Conservation (phyloP, 2,888 invertebrate genomes). For the Steinernema scapterisci region DNA sequence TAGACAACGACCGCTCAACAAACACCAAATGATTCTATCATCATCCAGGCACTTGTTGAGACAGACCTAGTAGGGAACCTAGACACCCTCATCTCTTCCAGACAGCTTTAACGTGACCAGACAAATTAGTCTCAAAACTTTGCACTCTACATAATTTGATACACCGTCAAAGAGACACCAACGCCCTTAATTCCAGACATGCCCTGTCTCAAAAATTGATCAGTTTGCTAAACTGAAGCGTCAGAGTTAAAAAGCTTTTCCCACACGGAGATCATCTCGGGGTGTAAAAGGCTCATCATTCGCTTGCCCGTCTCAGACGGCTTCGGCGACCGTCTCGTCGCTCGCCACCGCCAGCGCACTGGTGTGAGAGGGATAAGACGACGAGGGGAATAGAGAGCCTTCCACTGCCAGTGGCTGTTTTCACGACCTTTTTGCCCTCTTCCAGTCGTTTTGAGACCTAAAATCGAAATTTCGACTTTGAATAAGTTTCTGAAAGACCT, state of each 20-base stretch:
- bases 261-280: constrained; percentile 8
- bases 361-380: constrained; percentile 5
- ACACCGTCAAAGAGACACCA: too few relatives aligned
- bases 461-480: neutral
- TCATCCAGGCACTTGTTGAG: too few relatives aligned
- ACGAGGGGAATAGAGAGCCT: neutral
- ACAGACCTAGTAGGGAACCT: too few relatives aligned
- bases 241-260: constrained; percentile 31
- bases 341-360: neutral
- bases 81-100: too few relatives aligned
- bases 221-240: neutral
- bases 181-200: too few relatives aligned
- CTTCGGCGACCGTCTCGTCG: neutral
- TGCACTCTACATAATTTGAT: too few relatives aligned
- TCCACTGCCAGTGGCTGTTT: too few relatives aligned
- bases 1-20: too few relatives aligned
- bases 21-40: too few relatives aligned
- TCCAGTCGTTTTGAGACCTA: neutral
- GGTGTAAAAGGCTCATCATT: constrained; percentile 9
- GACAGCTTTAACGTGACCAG: too few relatives aligned
- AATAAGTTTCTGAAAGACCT: neutral
- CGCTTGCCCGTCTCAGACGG: neutral
- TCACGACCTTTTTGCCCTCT: too few relatives aligned
- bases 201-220: neutral
- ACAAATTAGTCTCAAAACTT: too few relatives aligned